A percentile compares a stretch with the other conserved stretches of the same genome.
These are phyloP conservation scores for Poecilia velifera DNA, from an alignment of 2,797 vertebrate genomes.

Conservation along the genomic window DNA sequence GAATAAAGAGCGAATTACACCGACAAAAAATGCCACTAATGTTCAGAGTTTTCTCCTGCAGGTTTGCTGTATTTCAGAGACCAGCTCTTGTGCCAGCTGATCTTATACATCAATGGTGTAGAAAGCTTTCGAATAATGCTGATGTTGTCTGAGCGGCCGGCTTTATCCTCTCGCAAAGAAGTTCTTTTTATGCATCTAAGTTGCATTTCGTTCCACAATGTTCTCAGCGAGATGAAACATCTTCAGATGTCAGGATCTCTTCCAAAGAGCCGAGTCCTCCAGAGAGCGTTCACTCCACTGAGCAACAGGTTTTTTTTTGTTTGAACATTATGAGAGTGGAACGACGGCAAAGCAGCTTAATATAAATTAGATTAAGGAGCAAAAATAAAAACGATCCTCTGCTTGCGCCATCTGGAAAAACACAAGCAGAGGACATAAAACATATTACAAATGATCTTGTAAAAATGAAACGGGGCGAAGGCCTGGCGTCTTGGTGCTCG, in stretches of 20 bases:
- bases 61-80: constrained; percentile 20
- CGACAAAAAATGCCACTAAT: constrained; percentile 32
- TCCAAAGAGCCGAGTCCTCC: constrained; percentile 36
- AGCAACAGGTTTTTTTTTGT: constrained; percentile 15
- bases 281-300: constrained; percentile 31
- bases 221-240: constrained; percentile 28
- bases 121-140: background rate
- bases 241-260: constrained; percentile 40
- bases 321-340: constrained; percentile 19
- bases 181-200: background rate
- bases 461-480: constrained; percentile 8
- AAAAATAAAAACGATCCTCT: constrained; percentile 18
- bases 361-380: constrained; percentile 40
- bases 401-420: constrained; percentile 11
- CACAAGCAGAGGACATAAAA: constrained; percentile 9
- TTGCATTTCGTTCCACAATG: constrained; percentile 5
- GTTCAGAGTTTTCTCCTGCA: constrained; percentile 33
- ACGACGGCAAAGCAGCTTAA: constrained; percentile 41
- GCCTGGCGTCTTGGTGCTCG: background rate
- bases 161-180: background rate
- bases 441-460: constrained; percentile 7
- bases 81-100: background rate
- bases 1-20: constrained; percentile 22
- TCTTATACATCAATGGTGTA: constrained; percentile 3
- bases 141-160: background rate